Evolutionary conservation across 1,140 invertebrate genomes (phyloP).

Genomic region (Amphibalanus amphitrite): DNA sequence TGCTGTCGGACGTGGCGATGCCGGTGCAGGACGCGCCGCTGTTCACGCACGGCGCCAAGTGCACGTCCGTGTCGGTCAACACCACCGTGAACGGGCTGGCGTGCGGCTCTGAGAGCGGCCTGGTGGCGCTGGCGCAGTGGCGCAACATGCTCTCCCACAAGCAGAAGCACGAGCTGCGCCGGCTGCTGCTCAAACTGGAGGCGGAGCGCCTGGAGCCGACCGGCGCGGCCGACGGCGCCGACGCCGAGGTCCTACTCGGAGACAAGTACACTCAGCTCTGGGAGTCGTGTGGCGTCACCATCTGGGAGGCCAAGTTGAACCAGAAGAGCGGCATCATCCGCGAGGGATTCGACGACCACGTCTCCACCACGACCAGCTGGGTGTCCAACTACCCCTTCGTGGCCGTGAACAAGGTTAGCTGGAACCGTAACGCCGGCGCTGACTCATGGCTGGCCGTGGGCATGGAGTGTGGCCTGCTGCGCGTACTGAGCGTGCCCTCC

Average conservation of each 20-base stretch:
- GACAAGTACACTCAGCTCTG: too few species aligned
- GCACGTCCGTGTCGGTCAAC: neutral
- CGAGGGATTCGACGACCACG: neutral
- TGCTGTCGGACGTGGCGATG: too few species aligned
- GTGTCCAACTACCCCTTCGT: neutral
- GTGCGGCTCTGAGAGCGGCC: neutral
- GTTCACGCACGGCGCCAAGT: too few species aligned
- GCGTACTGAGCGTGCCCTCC: neutral
- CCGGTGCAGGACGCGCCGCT: too few species aligned
- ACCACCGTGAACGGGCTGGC: neutral
- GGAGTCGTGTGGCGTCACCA: too few species aligned
- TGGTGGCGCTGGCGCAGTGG: neutral
- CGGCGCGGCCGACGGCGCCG: too few species aligned
- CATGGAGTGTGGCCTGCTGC: neutral
- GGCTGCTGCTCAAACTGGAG: too few species aligned
- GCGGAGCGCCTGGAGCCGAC: too few species aligned
- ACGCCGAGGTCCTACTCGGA: too few species aligned
- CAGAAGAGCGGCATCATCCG: neutral
- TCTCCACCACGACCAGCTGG: neutral
- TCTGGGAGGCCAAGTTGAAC: neutral
- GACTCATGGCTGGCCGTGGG: neutral
- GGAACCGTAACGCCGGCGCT: neutral
- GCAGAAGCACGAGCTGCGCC: too few species aligned
- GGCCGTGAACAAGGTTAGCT: neutral
- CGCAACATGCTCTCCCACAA: too few species aligned